phyloP scores from a whole-genome alignment of 1,140 invertebrate species.

The Yoshiicerus persimilis region DNA sequence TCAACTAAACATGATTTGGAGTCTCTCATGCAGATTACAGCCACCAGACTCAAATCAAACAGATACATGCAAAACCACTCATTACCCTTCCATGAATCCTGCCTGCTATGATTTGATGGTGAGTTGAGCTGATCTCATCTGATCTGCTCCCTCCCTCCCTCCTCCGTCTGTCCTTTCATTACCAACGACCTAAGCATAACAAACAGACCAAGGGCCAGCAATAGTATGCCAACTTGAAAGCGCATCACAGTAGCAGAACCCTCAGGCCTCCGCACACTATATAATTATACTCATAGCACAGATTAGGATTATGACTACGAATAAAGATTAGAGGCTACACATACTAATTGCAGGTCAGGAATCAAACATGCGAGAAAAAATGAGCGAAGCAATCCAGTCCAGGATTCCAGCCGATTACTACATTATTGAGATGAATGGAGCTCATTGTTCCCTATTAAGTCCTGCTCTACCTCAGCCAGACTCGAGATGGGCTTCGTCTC shows the following conservation, averaged over 20 bases:
- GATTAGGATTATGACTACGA: background rate
- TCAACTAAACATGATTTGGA: background rate
- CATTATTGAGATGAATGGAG: background rate
- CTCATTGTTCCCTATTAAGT: background rate
- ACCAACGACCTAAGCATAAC: background rate
- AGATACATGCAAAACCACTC: background rate
- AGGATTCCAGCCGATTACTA: background rate
- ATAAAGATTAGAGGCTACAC: conserved; percentile 1
- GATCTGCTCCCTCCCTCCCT: background rate
- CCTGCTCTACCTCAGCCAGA: background rate
- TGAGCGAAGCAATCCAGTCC: background rate
- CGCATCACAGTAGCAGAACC: background rate
- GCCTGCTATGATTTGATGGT: background rate
- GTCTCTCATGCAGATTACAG: background rate
- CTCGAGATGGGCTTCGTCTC: too few species aligned
- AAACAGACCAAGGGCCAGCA: background rate
- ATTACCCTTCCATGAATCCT: background rate
- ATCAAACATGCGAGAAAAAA: background rate
- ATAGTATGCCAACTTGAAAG: background rate
- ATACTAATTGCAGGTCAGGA: background rate
- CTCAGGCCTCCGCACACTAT: background rate
- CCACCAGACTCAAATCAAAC: background rate
- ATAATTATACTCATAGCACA: background rate
- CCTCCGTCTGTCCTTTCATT: background rate
- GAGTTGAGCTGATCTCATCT: background rate